These are phyloP conservation scores for Aporophyla nigra DNA, from an alignment of 2,888 invertebrate genomes.

Conservation along the genomic window DNA sequence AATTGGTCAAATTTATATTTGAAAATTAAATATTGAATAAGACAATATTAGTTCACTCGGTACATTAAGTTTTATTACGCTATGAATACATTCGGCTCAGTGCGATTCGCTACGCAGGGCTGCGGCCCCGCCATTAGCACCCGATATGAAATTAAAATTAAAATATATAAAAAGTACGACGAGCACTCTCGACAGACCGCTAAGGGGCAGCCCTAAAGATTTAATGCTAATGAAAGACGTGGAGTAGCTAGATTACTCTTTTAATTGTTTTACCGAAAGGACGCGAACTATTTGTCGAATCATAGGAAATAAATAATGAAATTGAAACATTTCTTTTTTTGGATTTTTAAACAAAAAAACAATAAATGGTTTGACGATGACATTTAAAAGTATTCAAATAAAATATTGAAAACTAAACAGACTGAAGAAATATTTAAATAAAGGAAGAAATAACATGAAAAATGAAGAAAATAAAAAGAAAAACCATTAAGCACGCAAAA, in stretches of 20 bases:
- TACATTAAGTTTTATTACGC: conserved; percentile 90
- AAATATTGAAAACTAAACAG: neutral
- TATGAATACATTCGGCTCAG: conserved; percentile 88
- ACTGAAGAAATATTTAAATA: no score
- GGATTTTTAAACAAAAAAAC: neutral
- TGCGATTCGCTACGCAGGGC: conserved; percentile 90
- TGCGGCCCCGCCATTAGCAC: conserved; percentile 89
- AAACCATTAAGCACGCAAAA: conserved; percentile 26
- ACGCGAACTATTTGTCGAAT: neutral
- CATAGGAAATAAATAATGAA: neutral
- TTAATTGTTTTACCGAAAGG: neutral
- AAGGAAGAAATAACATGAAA: neutral
- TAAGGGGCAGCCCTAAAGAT: conserved; percentile 89
- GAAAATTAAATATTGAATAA: conserved; percentile 90
- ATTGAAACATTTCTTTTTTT: neutral
- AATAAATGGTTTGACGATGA: neutral
- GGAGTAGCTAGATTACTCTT: conserved; percentile 70
- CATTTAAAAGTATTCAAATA: neutral
- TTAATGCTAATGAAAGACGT: conserved; percentile 77
- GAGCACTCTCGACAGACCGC: conserved; percentile 89
- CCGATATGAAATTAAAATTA: conserved; percentile 91
- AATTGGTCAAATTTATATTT: conserved; percentile 85
- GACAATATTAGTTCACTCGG: conserved; percentile 91
- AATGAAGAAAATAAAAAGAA: neutral
- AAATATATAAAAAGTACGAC: conserved; percentile 89